Evolutionary conservation across 2,888 invertebrate genomes (phyloP).

Genomic region (Ophioninae sp.): DNA sequence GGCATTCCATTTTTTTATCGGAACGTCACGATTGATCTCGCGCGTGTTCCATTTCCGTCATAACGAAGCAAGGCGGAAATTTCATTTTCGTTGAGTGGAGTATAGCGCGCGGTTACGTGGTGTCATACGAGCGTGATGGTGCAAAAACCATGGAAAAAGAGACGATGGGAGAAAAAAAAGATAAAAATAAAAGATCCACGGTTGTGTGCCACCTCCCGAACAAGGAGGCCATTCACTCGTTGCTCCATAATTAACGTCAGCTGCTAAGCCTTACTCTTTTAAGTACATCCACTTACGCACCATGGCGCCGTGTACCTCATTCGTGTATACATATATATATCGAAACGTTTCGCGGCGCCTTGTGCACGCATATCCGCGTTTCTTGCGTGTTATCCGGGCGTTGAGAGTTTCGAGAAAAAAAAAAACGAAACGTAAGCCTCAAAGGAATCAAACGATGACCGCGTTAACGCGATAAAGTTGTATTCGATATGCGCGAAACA

Average conservation of each 20-base stretch:
- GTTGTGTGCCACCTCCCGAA: conserved; percentile 75
- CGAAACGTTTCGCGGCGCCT: conserved; percentile 46
- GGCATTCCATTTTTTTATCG: too few relatives aligned
- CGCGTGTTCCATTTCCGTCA: conserved; percentile 42
- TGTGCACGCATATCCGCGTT: conserved; percentile 62
- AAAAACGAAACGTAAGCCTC: conserved; percentile 37
- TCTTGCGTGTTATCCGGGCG: conserved; percentile 59
- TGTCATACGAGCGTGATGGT: conserved; percentile 56
- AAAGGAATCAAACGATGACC: conserved; percentile 57
- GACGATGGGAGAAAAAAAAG: conserved; percentile 47
- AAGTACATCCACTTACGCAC: conserved; percentile 74
- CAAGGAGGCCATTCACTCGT: conserved; percentile 78
- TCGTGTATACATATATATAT: background rate
- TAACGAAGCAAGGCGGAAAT: conserved; percentile 51
- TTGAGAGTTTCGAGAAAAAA: conserved; percentile 46
- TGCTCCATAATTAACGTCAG: conserved; percentile 78
- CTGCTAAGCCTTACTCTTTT: conserved; percentile 72
- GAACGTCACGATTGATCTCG: too few relatives aligned
- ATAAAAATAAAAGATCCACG: conserved; percentile 65
- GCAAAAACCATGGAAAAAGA: conserved; percentile 39
- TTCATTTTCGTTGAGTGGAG: conserved; percentile 52
- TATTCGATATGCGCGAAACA: conserved; percentile 42
- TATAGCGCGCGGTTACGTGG: conserved; percentile 49
- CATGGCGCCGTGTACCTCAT: conserved; percentile 69
- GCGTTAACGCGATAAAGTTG: conserved; percentile 42